Conservation (phyloP, 2,113 vertebrate genomes). For the Elachura formosa region DNA sequence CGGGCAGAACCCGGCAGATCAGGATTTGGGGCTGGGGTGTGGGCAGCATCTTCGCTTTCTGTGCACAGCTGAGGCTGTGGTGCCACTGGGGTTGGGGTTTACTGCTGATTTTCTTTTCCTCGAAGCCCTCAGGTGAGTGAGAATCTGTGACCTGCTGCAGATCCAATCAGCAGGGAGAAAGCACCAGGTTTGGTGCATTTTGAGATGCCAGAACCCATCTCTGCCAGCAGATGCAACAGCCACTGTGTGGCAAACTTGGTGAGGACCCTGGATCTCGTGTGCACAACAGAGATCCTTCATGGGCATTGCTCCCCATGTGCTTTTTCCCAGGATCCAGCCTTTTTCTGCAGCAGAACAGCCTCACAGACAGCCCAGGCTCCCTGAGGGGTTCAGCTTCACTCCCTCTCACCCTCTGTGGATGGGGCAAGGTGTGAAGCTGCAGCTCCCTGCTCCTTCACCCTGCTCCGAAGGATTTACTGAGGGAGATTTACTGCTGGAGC, state of each 20-base stretch:
- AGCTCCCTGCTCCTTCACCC: not conserved
- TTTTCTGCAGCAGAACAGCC: not conserved
- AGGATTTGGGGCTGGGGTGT: not conserved
- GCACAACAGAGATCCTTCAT: not conserved
- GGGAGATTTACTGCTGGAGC: not conserved
- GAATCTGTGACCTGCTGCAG: not conserved
- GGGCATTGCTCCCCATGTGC: rapidly evolving
- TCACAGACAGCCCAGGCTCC: not conserved
- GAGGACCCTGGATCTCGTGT: rapidly evolving
- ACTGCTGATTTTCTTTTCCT: not conserved
- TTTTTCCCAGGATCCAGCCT: not conserved
- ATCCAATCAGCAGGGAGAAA: not conserved
- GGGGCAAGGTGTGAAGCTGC: rapidly evolving
- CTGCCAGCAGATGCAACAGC: not conserved
- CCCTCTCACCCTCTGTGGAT: rapidly evolving
- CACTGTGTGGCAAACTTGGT: rapidly evolving
- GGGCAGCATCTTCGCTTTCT: not conserved
- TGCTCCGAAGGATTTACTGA: not conserved
- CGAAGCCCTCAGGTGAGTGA: not conserved
- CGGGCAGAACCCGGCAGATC: not conserved
- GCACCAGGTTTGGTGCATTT: not conserved
- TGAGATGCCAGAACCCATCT: not conserved
- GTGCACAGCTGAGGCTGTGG: rapidly evolving
- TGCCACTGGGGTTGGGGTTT: not conserved
- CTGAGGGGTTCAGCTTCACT: not conserved